phyloP scores from a whole-genome alignment of 2,888 invertebrate species.

The Allolobophora icterica region DNA sequence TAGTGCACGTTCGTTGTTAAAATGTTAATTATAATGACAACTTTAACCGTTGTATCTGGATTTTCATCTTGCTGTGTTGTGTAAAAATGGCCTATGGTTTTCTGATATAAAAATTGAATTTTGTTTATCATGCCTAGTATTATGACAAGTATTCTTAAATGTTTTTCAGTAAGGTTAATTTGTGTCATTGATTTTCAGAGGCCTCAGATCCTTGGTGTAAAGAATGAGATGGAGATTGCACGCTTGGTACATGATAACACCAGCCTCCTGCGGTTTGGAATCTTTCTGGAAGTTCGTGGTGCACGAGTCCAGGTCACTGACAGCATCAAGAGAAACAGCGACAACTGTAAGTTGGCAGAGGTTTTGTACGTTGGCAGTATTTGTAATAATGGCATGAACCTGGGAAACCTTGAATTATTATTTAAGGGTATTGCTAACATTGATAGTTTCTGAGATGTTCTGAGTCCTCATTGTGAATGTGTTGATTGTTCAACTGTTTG shows the following conservation, averaged over 20 bases:
- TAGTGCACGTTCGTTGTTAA: too few species aligned
- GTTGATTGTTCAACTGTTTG: not conserved
- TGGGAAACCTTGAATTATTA: too few species aligned
- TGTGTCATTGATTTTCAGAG: constrained; percentile 39
- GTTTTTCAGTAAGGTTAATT: not conserved
- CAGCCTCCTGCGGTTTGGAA: constrained; percentile 46
- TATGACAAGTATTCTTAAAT: not conserved
- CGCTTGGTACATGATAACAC: constrained; percentile 44
- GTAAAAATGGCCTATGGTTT: too few species aligned
- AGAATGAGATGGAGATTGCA: constrained; percentile 47
- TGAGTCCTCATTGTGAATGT: not conserved
- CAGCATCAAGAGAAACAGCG: constrained; percentile 47
- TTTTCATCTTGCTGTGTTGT: too few species aligned
- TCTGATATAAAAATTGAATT: too few species aligned
- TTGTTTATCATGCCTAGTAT: too few species aligned
- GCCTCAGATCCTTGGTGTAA: constrained; percentile 45
- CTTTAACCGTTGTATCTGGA: too few species aligned
- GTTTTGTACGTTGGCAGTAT: not conserved
- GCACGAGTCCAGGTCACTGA: constrained; percentile 44
- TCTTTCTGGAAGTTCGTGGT: constrained; percentile 43
- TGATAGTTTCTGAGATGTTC: not conserved
- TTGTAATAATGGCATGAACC: not conserved
- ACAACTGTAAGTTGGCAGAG: constrained; percentile 45
- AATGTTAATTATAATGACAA: too few species aligned
- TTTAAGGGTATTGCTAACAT: too few species aligned